phyloP scores from a whole-genome alignment of 2,888 invertebrate genomes.

The Frankliniella fusca region DNA sequence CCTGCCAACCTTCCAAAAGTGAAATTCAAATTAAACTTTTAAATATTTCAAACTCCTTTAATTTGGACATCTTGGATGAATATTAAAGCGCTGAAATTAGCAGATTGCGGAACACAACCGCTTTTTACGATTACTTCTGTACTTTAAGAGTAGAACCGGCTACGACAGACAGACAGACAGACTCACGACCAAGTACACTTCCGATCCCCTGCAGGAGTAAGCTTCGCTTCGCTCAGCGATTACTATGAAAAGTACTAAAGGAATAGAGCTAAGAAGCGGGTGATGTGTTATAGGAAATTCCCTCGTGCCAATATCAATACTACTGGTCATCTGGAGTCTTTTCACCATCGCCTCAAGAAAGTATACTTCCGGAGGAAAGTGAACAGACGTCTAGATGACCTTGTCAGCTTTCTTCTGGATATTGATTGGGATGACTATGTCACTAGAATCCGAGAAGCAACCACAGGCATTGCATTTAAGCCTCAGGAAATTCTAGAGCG shows the following conservation, averaged over 20 bases:
- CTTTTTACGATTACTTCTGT: too few relatives aligned
- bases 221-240: too few relatives aligned
- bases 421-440: background rate
- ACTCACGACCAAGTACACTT: too few relatives aligned
- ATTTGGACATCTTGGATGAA: too few relatives aligned
- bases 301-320: background rate
- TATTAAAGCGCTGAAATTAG: background rate
- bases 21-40: too few relatives aligned
- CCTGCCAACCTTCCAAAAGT: too few relatives aligned
- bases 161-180: too few relatives aligned
- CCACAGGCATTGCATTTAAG: conserved; percentile 20
- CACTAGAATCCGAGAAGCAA: background rate
- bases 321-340: background rate
- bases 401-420: background rate
- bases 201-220: too few relatives aligned
- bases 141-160: too few relatives aligned
- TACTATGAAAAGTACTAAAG: background rate
- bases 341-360: background rate
- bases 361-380: background rate
- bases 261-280: background rate
- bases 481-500: background rate
- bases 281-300: background rate
- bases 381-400: background rate
- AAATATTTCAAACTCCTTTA: too few relatives aligned
- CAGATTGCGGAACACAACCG: too few relatives aligned